Conservation (phyloP, 2,113 vertebrate genomes). For the Bufo bufo region DNA sequence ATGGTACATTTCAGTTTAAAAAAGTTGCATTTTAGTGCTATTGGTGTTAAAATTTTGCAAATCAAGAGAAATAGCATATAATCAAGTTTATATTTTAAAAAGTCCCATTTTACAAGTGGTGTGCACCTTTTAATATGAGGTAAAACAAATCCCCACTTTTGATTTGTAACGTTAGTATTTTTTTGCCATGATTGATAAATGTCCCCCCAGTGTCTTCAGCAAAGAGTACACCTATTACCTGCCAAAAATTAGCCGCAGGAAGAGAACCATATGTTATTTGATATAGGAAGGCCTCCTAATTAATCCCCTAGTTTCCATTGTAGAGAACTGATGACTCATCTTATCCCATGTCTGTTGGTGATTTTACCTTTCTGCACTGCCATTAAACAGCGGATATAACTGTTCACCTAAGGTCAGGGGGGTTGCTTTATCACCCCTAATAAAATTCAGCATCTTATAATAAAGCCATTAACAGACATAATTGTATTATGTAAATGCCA, state of each 20-base stretch:
- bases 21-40: too few species aligned
- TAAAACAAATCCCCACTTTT: too few species aligned
- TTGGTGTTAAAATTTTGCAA: too few species aligned
- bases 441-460: background rate
- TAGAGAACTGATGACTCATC: background rate
- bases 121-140: too few species aligned
- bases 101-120: too few species aligned
- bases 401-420: background rate
- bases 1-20: too few species aligned
- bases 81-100: too few species aligned
- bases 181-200: too few species aligned
- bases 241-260: background rate
- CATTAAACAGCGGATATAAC: background rate
- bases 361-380: background rate
- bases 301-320: background rate
- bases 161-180: too few species aligned
- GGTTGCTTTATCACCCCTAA: background rate
- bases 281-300: background rate
- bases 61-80: too few species aligned
- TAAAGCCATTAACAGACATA: background rate
- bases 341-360: constrained; percentile 2
- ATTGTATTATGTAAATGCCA: background rate
- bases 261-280: constrained; percentile 8
- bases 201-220: too few species aligned
- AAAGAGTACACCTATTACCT: too few species aligned